These are phyloP conservation scores for Drosophila subquinaria DNA, from an alignment of 2,888 invertebrate species.

Conservation along the genomic window DNA sequence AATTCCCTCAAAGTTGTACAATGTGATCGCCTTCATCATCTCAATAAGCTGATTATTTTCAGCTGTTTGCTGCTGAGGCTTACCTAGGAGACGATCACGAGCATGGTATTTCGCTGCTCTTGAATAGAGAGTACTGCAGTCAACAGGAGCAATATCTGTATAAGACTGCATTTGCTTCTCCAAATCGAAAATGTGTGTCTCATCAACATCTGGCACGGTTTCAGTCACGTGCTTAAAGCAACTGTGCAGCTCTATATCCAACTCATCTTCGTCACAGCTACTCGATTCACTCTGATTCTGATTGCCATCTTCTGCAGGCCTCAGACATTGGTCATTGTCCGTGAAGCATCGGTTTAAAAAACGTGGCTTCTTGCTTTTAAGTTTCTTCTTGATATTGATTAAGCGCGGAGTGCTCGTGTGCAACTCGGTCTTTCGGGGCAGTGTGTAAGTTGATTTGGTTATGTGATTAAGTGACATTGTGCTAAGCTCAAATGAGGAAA, in stretches of 20 bases:
- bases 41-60: background rate
- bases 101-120: conserved; percentile 9
- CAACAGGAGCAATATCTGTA: background rate
- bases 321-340: no score
- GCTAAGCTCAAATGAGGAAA: no score
- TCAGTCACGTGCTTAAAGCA: background rate
- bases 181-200: background rate
- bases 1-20: background rate
- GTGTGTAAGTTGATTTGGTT: no score
- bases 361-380: background rate
- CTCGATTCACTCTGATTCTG: background rate
- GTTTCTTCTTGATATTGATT: no score
- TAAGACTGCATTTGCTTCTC: background rate
- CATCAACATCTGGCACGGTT: background rate
- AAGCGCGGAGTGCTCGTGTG: background rate
- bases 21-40: background rate
- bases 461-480: no score
- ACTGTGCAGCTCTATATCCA: background rate
- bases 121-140: conserved; percentile 10
- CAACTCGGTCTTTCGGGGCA: background rate
- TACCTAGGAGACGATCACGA: background rate
- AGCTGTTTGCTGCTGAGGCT: background rate
- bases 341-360: background rate
- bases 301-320: no score
- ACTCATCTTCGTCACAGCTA: background rate